Evolutionary conservation across 2,888 invertebrate genomes (phyloP).

Genomic region (Portevinia maculata): DNA sequence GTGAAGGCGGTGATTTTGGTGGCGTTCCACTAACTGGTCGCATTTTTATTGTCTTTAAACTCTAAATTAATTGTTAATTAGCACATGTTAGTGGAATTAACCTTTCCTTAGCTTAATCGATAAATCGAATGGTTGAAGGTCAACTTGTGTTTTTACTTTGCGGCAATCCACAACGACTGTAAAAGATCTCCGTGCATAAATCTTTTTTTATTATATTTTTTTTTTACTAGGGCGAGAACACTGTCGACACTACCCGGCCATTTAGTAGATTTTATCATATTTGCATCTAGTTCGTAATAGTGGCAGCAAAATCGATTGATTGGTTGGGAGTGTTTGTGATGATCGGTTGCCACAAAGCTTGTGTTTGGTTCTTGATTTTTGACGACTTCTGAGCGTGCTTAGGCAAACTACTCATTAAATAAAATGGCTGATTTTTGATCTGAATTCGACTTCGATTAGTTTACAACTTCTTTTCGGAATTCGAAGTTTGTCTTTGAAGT

Average conservation of each 20-base stretch:
- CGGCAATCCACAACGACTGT: slow-evolving; percentile 1
- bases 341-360: no score
- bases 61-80: slow-evolving; percentile 37
- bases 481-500: no score
- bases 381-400: neutral
- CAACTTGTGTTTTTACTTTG: neutral
- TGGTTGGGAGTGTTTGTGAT: slow-evolving; percentile 12
- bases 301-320: slow-evolving; percentile 24
- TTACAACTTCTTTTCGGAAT: no score
- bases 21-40: slow-evolving; percentile 16
- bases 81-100: slow-evolving; percentile 1
- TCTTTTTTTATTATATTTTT: slow-evolving; percentile 1
- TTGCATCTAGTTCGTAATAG: neutral
- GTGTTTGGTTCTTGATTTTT: no score
- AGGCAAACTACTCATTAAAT: no score
- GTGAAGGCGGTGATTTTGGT: slow-evolving; percentile 34
- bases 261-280: neutral
- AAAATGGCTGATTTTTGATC: no score
- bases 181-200: slow-evolving; percentile 14
- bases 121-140: slow-evolving; percentile 39
- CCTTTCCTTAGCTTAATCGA: slow-evolving; percentile 5
- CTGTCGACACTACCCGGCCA: neutral
- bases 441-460: no score
- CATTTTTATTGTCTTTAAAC: slow-evolving; percentile 10
- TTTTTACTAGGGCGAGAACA: neutral